These are phyloP conservation scores for Epizoanthus illoricatus DNA, from an alignment of 92 coral and sea anemone genomes.

Conservation along the genomic window DNA sequence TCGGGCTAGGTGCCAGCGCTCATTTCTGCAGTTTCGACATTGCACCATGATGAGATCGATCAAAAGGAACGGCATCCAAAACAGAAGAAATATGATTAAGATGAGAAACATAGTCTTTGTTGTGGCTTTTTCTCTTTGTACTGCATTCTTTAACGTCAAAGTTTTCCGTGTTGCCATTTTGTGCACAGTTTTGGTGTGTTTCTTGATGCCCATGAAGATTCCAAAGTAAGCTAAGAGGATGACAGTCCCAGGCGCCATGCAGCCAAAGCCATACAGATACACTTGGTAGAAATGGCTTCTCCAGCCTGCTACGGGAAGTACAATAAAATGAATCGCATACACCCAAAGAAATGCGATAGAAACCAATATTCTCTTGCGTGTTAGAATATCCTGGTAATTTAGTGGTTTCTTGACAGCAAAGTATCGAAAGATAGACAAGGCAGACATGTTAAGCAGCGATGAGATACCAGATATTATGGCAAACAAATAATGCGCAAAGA, in stretches of 20 bases:
- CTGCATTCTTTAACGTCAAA: slow-evolving; percentile 63
- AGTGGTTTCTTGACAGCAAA: slow-evolving; percentile 68
- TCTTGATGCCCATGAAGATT: slow-evolving; percentile 56
- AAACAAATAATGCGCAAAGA: slow-evolving; percentile 66
- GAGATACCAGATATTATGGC: slow-evolving; percentile 76
- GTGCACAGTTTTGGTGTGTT: slow-evolving; percentile 60
- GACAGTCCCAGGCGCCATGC: slow-evolving; percentile 61
- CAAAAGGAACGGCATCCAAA: slow-evolving; percentile 80
- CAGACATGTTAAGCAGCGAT: slow-evolving; percentile 68
- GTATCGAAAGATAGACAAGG: slow-evolving; percentile 70
- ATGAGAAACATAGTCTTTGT: slow-evolving; percentile 81
- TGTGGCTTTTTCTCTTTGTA: slow-evolving; percentile 76
- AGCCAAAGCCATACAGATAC: slow-evolving; percentile 69
- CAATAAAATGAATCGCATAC: slow-evolving; percentile 47
- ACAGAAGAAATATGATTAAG: slow-evolving; percentile 58
- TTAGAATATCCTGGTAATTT: slow-evolving; percentile 55
- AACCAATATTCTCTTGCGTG: slow-evolving; percentile 37
- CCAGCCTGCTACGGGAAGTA: slow-evolving; percentile 68
- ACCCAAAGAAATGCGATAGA: slow-evolving; percentile 60
- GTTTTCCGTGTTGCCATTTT: slow-evolving; percentile 51
- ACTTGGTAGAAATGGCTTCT: slow-evolving; percentile 51
- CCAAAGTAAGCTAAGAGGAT: slow-evolving; percentile 67
- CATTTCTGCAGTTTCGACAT: slow-evolving; percentile 52
- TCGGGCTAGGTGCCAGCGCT: slow-evolving; percentile 58
- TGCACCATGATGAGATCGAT: slow-evolving; percentile 77